Conservation (phyloP, 2,888 invertebrate genomes). For the Ochropleura leucogaster region DNA sequence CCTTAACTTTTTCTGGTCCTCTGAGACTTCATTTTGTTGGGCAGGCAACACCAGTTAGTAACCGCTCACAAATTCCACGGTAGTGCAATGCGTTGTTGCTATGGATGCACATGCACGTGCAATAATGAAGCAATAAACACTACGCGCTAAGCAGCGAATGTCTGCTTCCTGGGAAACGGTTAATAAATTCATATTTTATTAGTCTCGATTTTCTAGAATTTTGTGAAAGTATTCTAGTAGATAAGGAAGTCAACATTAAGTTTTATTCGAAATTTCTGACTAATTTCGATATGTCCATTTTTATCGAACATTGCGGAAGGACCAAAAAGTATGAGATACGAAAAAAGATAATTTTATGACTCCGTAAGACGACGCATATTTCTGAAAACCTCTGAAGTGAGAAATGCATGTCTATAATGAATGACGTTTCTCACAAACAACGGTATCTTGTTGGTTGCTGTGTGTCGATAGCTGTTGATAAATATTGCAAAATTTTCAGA, state of each 20-base stretch:
- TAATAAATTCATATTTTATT: neutral
- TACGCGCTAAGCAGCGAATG: neutral
- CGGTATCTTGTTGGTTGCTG: constrained; percentile 45
- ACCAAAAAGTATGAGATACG: constrained; percentile 10
- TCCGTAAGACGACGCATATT: neutral
- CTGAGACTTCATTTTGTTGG: neutral
- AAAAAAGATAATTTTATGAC: constrained; percentile 7
- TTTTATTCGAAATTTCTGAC: constrained; percentile 4
- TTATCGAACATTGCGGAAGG: constrained; percentile 39
- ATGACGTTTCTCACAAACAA: constrained; percentile 47
- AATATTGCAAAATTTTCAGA: constrained; percentile 68
- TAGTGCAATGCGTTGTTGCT: constrained; percentile 32
- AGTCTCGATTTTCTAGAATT: constrained; percentile 16
- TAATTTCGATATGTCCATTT: constrained; percentile 13
- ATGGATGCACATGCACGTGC: constrained; percentile 36
- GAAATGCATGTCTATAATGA: constrained; percentile 14
- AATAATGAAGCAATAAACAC: constrained; percentile 24
- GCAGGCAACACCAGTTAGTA: constrained; percentile 4
- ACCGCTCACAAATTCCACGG: constrained; percentile 23
- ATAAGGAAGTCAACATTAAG: constrained; percentile 14
- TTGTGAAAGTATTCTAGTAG: constrained; percentile 3
- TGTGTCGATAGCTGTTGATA: constrained; percentile 59
- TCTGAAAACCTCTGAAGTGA: constrained; percentile 28
- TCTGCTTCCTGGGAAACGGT: constrained; percentile 4
- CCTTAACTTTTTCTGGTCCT: neutral